Evolutionary conservation across 2,797 vertebrate species (phyloP), one percentile per base, ranked within the genome.

Genomic region (Sebastes goodei): DNA sequence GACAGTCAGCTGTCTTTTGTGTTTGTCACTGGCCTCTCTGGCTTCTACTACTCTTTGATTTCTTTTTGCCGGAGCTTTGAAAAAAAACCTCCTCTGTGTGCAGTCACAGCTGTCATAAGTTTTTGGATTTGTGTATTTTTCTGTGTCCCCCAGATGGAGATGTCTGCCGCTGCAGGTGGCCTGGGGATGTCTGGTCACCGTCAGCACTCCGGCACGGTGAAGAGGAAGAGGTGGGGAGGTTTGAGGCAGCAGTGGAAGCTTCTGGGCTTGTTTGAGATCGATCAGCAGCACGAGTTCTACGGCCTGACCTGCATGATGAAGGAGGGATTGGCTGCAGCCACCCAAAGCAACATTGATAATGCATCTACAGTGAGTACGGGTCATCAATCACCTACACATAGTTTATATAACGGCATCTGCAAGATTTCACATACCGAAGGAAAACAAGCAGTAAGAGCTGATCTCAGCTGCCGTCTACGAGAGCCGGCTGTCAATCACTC

Each of bases 201-300:
- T 2, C 86, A 74, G 59, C 70, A 10, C 21, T 63, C 82, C 0
- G 59, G 72, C 9, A 63, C 84, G 0, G 15, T 75, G 46, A 94
- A 92, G 81, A 90, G 89, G 64, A 88, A 80, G 74, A 68, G 94
- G 55, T 95, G 97, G 90, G 95, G 95, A 76, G 93, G 93, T 2
- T 75, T 97, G 33, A 92, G 96, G 69, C 95, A 97, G 72, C 95
- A 95, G 78, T 97, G 96, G 95, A 95, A 95, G 35, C 94, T 97
- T 25, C 81, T 97, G 29, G 97, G 97, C 23, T 89, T 98, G 82
- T 98, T 98, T 87, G 97, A 97, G 93, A 97, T 98, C 4, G 94
- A 96, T 62, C 88, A 92, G 4, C 91, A 95, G n/a, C 97, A 98
- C 0, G 95, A 97, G 83, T 96, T 97, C 81, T 96, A 97, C 80